Evolutionary conservation across 2,797 vertebrate genomes (phyloP), one percentile per base, ranked within the genome.

Genomic region (Neosalanx taihuensis): DNA sequence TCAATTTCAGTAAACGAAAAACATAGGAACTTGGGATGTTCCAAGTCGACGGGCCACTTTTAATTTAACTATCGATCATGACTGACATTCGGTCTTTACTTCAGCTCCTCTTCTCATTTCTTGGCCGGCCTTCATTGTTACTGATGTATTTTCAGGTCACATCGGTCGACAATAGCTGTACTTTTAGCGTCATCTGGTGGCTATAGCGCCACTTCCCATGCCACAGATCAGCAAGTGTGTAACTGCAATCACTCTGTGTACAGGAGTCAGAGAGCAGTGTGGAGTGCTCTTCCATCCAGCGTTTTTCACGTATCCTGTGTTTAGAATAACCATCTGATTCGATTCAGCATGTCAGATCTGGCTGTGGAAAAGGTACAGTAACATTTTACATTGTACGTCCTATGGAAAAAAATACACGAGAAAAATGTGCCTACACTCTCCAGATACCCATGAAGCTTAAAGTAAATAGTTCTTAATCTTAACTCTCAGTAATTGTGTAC

Each of bases 301-400:
- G 23, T 33, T 30, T 23, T 64, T 20, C 29, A 20, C 12, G 41
- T 46, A 46, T 46, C 41, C 41, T 12, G 41, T 46, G 41, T 46
- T 46, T 46, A 46, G 13, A 46, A 46, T 12, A 46, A 46, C 41
- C 41, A 46, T 46, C 37, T 41, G 37, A 13, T 31, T 20, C 17
- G 37, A 56, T n/a, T 35, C 23, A 61, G 4, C 6, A 89, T 89
- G 88, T 58, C 82, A 3, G 30, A 69, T 49, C 12, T 66, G 23
- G 73, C 5, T 26, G n/a, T n/a, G n/a, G 79, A 84, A 57, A 85
- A 89, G 87, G 88, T 89, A 86, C 84, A 71, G 0, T 2, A 15
- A 0, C 9, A 1, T 29, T 2, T 13, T 56, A 12, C 41, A 46
- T 46, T 13, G 12, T 46, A 46, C 10, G 10, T 13, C 41, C 10